A percentile compares a stretch with the other conserved stretches of the same genome.
phyloP scores from a whole-genome alignment of 2,113 vertebrate species.

The Rhea pennata region DNA sequence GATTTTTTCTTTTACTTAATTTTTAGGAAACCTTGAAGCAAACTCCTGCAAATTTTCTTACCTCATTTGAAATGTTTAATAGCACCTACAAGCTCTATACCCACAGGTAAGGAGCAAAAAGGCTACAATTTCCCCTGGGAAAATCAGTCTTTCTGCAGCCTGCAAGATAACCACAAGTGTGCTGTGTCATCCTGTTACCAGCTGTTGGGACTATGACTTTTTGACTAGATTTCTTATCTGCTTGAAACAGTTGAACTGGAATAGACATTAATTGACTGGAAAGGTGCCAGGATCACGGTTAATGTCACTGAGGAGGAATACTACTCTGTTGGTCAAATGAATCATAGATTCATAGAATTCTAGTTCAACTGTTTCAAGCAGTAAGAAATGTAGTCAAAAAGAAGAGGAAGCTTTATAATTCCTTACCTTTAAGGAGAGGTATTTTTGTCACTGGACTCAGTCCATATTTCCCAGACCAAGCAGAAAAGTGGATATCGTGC shows the following conservation, averaged over 20 bases:
- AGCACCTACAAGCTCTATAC: constrained; percentile 93
- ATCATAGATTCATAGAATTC: too few relatives aligned
- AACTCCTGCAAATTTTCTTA: constrained; percentile 86
- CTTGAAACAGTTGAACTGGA: not conserved
- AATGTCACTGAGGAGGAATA: not conserved
- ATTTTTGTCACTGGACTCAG: not conserved
- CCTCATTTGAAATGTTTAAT: constrained; percentile 94
- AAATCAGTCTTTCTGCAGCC: not conserved
- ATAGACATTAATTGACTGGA: not conserved
- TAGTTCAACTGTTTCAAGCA: too few relatives aligned
- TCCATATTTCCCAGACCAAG: not conserved
- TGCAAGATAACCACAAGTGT: not conserved
- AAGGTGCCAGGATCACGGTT: not conserved
- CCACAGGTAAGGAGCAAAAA: constrained; percentile 86
- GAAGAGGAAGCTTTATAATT: not conserved
- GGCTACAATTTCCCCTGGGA: not conserved
- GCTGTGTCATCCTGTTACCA: not conserved
- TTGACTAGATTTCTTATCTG: not conserved
- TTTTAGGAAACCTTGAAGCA: constrained; percentile 89
- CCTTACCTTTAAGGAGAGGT: not conserved
- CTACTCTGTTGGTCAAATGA: not conserved
- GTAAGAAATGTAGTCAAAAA: too few relatives aligned
- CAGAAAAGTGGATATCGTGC: not conserved
- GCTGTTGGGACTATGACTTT: not conserved
- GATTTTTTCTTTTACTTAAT: constrained; percentile 51